Evolutionary conservation across 2,888 invertebrate species (phyloP), one percentile per base, ranked within the genome.

Genomic region (Melanargia galathea): DNA sequence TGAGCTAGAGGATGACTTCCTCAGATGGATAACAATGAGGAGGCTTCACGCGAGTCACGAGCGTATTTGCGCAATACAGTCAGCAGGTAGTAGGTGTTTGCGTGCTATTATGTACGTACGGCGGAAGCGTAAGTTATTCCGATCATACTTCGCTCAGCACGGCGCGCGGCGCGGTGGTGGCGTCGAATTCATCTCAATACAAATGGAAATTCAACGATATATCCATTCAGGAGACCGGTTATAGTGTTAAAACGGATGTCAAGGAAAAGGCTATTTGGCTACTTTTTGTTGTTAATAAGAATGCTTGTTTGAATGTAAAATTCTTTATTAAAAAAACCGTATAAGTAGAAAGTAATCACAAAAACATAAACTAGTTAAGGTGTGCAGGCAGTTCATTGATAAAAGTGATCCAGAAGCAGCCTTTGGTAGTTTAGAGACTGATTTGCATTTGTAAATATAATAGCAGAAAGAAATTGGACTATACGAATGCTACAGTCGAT

Each of bases 101-200:
- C 24, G 48, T 8, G 33, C 35, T 48, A 35, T 48, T 58, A 58
- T 58, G 66, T 61, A 61, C 45, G 66, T 61, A 61, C 45, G 24
- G 45, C 60, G 48, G 66, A 54, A 63, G 52, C 57, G 24, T 48
- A 48, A 48, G 56, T 51, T 66, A 63, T 66, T 63, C 63, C 48
- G 35, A 26, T 26, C 58, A 57, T 35, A 63, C 57, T 40, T 54
- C 60, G 51, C 63, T 60, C 63, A 51, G 63, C 49, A 58, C n/a
- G n/a, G n/a, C n/a, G n/a, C n/a, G n/a, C n/a, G n/a, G n/a, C n/a
- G n/a, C n/a, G n/a, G n/a, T n/a, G n/a, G n/a, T 48, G 63, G 63
- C 66, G 57, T 60, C 65, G 57, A 63, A 63, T 60, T 60, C 63
- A 66, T 66, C 63, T 63, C 55, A 40, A 58, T 58, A 48, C 58